Percentiles rank a stretch among this genome's conserved stretches.
phyloP scores from a whole-genome alignment of 2,797 vertebrate species.

The Pseudomugil tenellus region DNA sequence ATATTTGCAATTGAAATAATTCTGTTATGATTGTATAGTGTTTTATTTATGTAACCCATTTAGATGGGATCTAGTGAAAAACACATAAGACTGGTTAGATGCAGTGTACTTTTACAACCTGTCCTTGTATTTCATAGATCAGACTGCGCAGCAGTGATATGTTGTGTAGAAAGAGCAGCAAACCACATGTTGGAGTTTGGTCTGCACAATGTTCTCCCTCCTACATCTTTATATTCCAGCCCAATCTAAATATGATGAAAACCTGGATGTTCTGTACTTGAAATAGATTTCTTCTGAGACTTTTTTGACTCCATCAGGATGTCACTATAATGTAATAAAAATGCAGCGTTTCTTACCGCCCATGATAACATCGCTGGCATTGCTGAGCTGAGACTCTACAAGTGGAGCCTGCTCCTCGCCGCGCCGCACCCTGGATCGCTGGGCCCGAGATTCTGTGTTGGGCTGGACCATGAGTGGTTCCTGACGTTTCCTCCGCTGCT shows the following conservation, averaged over 20 bases:
- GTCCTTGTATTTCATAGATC: no score
- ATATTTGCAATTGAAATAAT: no score
- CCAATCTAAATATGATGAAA: background rate
- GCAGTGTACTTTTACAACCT: no score
- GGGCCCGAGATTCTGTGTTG: slow-evolving; percentile 88
- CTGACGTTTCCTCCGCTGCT: slow-evolving; percentile 91
- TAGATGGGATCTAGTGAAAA: no score
- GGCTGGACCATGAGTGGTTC: slow-evolving; percentile 95
- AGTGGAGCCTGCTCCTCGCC: slow-evolving; percentile 90
- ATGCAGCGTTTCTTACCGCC: slow-evolving; percentile 81
- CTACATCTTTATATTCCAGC: background rate
- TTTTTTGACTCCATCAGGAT: no score
- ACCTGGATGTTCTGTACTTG: background rate
- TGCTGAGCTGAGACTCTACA: slow-evolving; percentile 81
- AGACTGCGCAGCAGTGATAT: no score
- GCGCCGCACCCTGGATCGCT: slow-evolving; percentile 80
- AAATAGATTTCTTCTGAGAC: background rate
- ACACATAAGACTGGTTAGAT: no score
- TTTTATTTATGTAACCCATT: no score
- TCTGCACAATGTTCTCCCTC: background rate
- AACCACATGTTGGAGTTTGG: no score
- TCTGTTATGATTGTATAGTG: no score
- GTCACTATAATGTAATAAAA: no score
- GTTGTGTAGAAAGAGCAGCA: background rate
- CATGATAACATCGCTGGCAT: slow-evolving; percentile 79